Conservation (phyloP, 2,797 vertebrate species). For the Malurus leucopterus region DNA sequence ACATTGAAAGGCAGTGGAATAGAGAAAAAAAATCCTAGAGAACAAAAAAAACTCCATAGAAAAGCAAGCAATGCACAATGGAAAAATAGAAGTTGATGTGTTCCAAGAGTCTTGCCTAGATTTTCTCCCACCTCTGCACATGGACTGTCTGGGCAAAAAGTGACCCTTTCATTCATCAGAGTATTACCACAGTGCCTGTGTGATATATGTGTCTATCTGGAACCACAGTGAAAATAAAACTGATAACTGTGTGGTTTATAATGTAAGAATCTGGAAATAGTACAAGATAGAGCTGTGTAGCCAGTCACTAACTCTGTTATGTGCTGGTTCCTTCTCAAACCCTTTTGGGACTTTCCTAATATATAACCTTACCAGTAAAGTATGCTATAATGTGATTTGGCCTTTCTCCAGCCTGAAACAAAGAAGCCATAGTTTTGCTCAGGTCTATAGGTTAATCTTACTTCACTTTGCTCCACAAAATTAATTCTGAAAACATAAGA, state of each 20-base stretch:
- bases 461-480: constrained; percentile 60
- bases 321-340: neutral
- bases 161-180: neutral
- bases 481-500: constrained; percentile 66
- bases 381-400: constrained; percentile 65
- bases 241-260: constrained; percentile 8
- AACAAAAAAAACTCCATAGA: neutral
- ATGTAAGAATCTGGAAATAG: constrained; percentile 22
- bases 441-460: constrained; percentile 66
- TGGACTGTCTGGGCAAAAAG: neutral
- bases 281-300: neutral
- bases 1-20: neutral
- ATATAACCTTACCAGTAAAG: constrained; percentile 51
- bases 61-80: neutral
- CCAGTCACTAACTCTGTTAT: neutral
- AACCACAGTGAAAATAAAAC: neutral
- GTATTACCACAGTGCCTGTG: neutral
- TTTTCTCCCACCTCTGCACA: neutral
- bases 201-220: neutral
- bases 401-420: constrained; percentile 62
- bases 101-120: neutral
- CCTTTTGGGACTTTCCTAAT: constrained; percentile 36
- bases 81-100: neutral
- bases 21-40: neutral
- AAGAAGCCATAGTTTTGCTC: constrained; percentile 60